Conservation (phyloP, 2,797 vertebrate species). For the Pangasius macronema region DNA sequence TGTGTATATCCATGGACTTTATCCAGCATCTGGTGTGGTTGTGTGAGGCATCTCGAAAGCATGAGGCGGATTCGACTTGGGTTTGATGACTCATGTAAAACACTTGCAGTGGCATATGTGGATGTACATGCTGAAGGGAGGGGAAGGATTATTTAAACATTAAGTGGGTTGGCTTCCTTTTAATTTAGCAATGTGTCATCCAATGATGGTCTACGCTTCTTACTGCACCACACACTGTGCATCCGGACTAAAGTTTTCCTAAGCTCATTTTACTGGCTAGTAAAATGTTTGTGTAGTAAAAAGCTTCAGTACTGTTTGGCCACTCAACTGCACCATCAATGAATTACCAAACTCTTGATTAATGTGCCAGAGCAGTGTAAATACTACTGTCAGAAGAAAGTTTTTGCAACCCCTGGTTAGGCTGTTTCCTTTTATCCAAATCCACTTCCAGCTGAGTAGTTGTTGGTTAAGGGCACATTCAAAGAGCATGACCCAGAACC, state of each 20-base stretch:
- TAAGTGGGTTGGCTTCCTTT: constrained; percentile 43
- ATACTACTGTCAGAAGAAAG: background rate
- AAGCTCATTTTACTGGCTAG: background rate
- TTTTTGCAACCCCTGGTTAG: background rate
- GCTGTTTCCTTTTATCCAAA: background rate
- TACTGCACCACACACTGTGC: background rate
- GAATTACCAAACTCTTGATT: background rate
- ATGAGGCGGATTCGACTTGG: constrained; percentile 26
- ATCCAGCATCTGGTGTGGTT: constrained; percentile 12
- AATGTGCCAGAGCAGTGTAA: background rate
- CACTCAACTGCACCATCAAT: background rate
- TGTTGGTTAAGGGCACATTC: background rate
- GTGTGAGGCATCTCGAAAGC: constrained; percentile 29
- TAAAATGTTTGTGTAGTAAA: background rate
- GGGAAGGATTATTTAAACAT: constrained; percentile 49
- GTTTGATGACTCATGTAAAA: constrained; percentile 42
- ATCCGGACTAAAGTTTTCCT: background rate
- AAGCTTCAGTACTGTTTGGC: background rate
- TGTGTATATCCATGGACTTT: background rate
- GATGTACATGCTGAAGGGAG: constrained; percentile 35
- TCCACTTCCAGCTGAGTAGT: no score
- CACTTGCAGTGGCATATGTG: constrained; percentile 18
- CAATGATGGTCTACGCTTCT: background rate
- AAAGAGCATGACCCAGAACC: background rate
- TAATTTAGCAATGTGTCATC: constrained; percentile 44